Base-by-base conservation (phyloP, 2,113 vertebrate species). In the Rana temporaria region DNA sequence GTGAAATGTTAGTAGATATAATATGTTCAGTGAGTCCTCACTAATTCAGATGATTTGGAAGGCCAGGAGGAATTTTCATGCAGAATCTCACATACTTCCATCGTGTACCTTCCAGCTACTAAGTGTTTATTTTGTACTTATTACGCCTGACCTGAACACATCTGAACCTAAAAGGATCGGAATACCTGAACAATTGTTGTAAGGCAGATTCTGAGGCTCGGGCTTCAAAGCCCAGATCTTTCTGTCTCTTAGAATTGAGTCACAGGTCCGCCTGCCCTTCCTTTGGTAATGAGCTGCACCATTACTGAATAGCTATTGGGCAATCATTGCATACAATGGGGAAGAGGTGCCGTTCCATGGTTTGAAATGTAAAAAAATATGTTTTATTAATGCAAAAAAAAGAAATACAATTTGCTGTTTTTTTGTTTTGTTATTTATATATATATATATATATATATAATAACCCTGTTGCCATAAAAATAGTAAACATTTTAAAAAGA, bases 1-100 rank as follows among this genome's bases (percentile, higher is more conserved):
- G 18, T 82, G 80, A 82, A 67, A 82, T 66, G 80, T 82, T 75
- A 71, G 80, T 82, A 57, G 80, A 82, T 82, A 82, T 82, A 82
- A 82, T 82, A 82, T 60, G 80, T 53, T 82, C 80, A 82, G 30
- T 82, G 80, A 82, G 56, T 82, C 71, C 75, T 82, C 80, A 82
- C 80, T 82, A 82, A 82, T 82, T 71, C 71, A 82, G 71, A 82
- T 75, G 71, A 82, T 82, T 22, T 82, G 64, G 80, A 82, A 67
- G 63, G 71, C 80, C 80, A 18, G 42, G n/a, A 75, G 80, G 71
- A 67, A 56, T 20, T 18, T 68, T 55, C 56, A 8, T 74, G 66
- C 76, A 24, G 66, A 30, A 67, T 15, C 60, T 64, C 30, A 18
- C 56, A 66, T 74, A 75, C 80, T 82, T 52, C 71, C 60, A 19